phyloP scores from a whole-genome alignment of 92 coral and sea anemone species.

The Phymanthus crucifer region DNA sequence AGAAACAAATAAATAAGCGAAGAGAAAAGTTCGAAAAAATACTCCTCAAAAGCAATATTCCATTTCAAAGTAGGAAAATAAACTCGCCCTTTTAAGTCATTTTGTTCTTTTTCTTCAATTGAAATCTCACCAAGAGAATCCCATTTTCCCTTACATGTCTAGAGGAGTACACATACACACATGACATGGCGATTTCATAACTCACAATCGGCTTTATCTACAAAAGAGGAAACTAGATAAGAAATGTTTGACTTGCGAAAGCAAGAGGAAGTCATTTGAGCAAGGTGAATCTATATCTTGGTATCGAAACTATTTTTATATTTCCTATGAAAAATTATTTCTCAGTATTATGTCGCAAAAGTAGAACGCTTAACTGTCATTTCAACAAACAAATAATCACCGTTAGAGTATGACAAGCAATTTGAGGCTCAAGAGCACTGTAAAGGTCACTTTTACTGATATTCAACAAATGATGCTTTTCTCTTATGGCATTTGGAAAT shows the following conservation, averaged over 20 bases:
- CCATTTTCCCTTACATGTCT: no score
- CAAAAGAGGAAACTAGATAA: not conserved
- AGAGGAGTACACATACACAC: no score
- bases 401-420: not conserved
- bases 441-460: not conserved
- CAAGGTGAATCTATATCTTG: not conserved
- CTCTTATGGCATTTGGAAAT: not conserved
- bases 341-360: not conserved
- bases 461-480: not conserved
- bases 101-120: no score
- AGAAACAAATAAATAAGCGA: no score
- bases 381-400: not conserved
- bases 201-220: conserved; percentile 3
- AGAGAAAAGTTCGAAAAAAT: no score
- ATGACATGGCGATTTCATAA: not conserved
- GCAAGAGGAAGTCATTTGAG: not conserved
- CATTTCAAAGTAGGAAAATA: no score
- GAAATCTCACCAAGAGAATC: no score
- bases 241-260: not conserved
- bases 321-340: not conserved
- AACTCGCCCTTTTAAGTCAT: no score
- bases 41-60: no score
- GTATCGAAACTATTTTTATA: not conserved
- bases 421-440: not conserved
- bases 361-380: not conserved